These are phyloP conservation scores for Hirtodrosophila alboralis DNA, from an alignment of 2,888 invertebrate species.

Conservation along the genomic window DNA sequence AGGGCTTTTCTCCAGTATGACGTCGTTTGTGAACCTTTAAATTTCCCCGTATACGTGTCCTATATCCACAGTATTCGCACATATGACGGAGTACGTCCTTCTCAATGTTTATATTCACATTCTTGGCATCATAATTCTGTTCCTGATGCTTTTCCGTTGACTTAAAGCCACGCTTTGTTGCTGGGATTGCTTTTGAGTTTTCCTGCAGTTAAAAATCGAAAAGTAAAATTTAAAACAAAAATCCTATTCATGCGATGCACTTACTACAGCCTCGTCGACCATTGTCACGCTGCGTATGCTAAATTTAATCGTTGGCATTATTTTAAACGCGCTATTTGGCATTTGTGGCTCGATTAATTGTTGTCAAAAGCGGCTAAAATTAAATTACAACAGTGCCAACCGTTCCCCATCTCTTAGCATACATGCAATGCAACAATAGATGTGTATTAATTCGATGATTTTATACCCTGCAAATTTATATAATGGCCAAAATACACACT, in stretches of 20 bases:
- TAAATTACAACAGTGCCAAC: slow-evolving; percentile 45
- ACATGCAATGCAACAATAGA: neutral
- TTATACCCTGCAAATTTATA: too few species aligned
- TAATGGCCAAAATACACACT: too few species aligned
- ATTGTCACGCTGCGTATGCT: slow-evolving; percentile 54
- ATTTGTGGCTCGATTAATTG: slow-evolving; percentile 68
- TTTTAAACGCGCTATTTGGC: slow-evolving; percentile 56
- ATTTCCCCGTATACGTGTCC: slow-evolving; percentile 59
- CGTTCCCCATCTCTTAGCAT: neutral
- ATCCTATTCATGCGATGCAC: slow-evolving; percentile 3
- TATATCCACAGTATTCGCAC: slow-evolving; percentile 74
- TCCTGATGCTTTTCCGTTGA: neutral
- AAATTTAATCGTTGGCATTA: slow-evolving; percentile 74
- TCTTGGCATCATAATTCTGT: neutral
- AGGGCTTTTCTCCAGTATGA: slow-evolving; percentile 71
- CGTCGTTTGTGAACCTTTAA: slow-evolving; percentile 62
- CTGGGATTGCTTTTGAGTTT: neutral
- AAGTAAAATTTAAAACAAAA: neutral
- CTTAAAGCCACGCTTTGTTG: neutral
- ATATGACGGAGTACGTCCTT: slow-evolving; percentile 48
- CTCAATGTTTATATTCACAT: neutral
- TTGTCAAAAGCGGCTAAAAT: slow-evolving; percentile 69
- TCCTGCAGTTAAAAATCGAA: neutral
- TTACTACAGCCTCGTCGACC: slow-evolving; percentile 36
- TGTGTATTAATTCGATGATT: too few species aligned